These are phyloP conservation scores for Pangasius mekongensis DNA, from an alignment of 2,797 vertebrate genomes.

Conservation along the genomic window DNA sequence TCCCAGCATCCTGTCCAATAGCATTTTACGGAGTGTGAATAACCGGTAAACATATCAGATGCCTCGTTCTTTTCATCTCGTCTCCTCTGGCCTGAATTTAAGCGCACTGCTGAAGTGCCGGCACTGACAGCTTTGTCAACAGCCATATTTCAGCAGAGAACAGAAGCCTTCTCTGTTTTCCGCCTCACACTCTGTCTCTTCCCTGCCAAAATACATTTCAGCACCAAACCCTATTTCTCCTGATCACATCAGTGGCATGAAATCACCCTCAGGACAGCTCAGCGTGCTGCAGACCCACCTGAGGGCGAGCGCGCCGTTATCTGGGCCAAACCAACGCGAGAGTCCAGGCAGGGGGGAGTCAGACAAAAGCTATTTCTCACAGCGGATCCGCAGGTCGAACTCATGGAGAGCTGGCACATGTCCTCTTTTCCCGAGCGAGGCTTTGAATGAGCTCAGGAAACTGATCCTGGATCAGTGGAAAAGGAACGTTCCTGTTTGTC, in stretches of 20 bases:
- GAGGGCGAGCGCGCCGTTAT: background rate
- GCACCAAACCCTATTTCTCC: constrained; percentile 70
- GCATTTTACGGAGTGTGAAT: background rate
- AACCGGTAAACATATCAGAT: background rate
- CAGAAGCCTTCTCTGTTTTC: constrained; percentile 76
- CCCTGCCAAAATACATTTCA: constrained; percentile 48
- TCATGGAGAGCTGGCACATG: background rate
- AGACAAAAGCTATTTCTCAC: background rate
- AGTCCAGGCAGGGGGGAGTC: background rate
- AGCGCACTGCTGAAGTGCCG: constrained; percentile 70
- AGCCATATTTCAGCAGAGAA: constrained; percentile 78
- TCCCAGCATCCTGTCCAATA: background rate
- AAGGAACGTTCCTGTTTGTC: background rate
- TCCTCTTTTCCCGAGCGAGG: background rate
- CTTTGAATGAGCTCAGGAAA: background rate
- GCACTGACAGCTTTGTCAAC: constrained; percentile 37
- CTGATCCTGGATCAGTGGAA: background rate
- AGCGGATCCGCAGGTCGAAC: background rate
- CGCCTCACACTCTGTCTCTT: constrained; percentile 59
- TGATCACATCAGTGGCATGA: constrained; percentile 48
- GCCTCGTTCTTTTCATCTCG: constrained; percentile 64
- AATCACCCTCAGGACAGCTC: constrained; percentile 48
- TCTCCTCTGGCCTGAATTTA: constrained; percentile 75
- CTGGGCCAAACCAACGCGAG: background rate
- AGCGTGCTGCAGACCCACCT: background rate